These are phyloP conservation scores for Apamea anceps DNA, from an alignment of 2,888 invertebrate genomes.

Conservation along the genomic window DNA sequence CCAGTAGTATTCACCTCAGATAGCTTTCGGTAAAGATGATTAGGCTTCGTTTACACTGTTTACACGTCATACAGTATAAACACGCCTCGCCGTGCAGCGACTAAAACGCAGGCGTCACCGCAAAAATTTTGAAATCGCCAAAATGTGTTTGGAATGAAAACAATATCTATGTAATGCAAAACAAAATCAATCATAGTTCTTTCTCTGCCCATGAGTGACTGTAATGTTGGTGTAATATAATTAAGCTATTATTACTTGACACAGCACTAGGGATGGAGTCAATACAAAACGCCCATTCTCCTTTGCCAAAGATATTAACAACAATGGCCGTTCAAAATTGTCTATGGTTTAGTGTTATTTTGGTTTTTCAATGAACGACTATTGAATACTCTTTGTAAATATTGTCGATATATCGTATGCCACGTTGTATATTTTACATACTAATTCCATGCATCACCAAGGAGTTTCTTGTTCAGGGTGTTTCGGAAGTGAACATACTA, in stretches of 20 bases:
- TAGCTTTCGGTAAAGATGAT: background rate
- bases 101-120: too few relatives aligned
- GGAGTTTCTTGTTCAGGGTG: background rate
- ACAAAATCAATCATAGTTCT: background rate
- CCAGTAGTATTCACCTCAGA: background rate
- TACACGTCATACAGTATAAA: too few relatives aligned
- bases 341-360: background rate
- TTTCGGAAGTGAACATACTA: background rate
- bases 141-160: background rate
- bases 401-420: background rate
- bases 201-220: background rate
- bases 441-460: background rate
- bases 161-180: background rate
- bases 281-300: background rate
- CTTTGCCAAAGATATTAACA: background rate
- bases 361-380: background rate
- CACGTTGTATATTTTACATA: background rate
- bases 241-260: background rate
- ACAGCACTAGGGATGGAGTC: too few relatives aligned
- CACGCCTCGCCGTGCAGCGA: background rate
- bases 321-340: background rate
- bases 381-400: background rate
- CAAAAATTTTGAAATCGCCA: background rate
- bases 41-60: background rate
- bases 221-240: background rate